phyloP scores from a whole-genome alignment of 2,888 invertebrate species.

The Drosophila fulvimacula region DNA sequence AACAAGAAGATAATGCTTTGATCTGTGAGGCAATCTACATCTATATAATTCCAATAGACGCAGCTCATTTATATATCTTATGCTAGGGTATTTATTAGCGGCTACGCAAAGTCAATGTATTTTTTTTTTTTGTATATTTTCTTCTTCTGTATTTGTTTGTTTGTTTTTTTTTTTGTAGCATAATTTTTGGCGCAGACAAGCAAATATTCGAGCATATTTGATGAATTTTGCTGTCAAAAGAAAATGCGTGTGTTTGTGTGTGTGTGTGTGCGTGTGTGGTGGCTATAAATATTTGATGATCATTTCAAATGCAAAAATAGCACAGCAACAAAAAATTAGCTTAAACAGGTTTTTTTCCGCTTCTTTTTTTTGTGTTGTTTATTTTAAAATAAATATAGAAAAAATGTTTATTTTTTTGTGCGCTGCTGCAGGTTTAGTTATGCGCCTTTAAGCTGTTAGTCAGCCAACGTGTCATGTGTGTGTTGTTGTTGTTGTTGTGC shows the following conservation, averaged over 20 bases:
- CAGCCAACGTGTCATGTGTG: slow-evolving; percentile 56
- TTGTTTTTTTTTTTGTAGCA: slow-evolving; percentile 46
- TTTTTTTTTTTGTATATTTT: slow-evolving; percentile 6
- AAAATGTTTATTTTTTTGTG: slow-evolving; percentile 9
- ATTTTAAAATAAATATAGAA: slow-evolving; percentile 1
- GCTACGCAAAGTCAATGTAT: not conserved
- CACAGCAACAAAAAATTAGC: slow-evolving; percentile 15
- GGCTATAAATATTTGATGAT: slow-evolving; percentile 53
- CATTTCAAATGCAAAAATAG: slow-evolving; percentile 37
- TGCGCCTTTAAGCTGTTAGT: slow-evolving; percentile 44
- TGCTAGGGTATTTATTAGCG: slow-evolving; percentile 4
- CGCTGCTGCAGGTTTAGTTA: slow-evolving; percentile 26
- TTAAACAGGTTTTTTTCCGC: slow-evolving; percentile 7
- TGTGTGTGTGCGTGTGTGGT: slow-evolving; percentile 15
- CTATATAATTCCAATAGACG: not conserved
- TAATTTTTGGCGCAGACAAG: slow-evolving; percentile 63
- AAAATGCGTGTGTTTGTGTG: slow-evolving; percentile 25
- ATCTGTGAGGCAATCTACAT: not conserved
- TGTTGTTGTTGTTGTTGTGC: slow-evolving; percentile 19
- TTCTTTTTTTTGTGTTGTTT: not conserved
- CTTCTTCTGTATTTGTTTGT: slow-evolving; percentile 3
- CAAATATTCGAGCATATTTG: slow-evolving; percentile 56
- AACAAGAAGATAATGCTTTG: too few species aligned
- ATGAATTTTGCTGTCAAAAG: slow-evolving; percentile 48
- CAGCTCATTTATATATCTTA: not conserved